phyloP scores from a whole-genome alignment of 1,140 invertebrate genomes.

The Drosophila equinoxialis region DNA sequence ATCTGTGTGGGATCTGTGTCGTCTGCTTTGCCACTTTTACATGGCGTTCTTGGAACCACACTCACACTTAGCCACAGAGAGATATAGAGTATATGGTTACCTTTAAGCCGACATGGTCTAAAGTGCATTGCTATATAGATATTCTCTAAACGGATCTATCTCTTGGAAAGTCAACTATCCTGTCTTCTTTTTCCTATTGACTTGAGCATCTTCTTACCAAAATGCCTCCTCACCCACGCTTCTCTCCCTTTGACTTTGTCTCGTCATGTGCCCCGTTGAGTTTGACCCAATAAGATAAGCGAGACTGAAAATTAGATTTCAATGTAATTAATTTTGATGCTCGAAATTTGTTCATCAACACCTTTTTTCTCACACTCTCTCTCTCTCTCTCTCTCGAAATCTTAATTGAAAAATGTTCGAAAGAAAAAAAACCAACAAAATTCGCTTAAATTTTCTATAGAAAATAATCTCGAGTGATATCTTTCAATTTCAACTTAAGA shows the following conservation, averaged over 20 bases:
- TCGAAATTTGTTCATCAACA: constrained; percentile 4
- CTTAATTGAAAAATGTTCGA: neutral
- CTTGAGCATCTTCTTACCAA: neutral
- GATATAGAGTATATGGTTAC: neutral
- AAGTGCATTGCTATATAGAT: too few species aligned
- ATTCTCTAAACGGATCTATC: too few species aligned
- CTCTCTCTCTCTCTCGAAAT: neutral
- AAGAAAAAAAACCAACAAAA: constrained; percentile 12
- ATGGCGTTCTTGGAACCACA: neutral
- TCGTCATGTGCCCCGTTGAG: constrained; percentile 43
- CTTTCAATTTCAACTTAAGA: neutral
- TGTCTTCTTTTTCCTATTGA: neutral
- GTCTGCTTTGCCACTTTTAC: neutral
- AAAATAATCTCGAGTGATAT: constrained; percentile 17
- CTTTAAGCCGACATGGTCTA: neutral
- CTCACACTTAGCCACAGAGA: constrained; percentile 14
- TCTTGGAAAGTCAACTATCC: too few species aligned
- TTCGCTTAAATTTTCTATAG: constrained; percentile 24
- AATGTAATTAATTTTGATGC: constrained; percentile 54
- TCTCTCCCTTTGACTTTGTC: neutral
- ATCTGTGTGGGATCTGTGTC: constrained; percentile 20
- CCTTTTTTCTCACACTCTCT: constrained; percentile 6
- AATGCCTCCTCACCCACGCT: neutral
- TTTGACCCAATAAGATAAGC: constrained; percentile 55
- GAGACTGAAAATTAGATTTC: constrained; percentile 40